Percentiles rank a stretch among this genome's conserved stretches.
Conservation (phyloP, 2,797 vertebrate genomes). For the Diglossa cyanea region DNA sequence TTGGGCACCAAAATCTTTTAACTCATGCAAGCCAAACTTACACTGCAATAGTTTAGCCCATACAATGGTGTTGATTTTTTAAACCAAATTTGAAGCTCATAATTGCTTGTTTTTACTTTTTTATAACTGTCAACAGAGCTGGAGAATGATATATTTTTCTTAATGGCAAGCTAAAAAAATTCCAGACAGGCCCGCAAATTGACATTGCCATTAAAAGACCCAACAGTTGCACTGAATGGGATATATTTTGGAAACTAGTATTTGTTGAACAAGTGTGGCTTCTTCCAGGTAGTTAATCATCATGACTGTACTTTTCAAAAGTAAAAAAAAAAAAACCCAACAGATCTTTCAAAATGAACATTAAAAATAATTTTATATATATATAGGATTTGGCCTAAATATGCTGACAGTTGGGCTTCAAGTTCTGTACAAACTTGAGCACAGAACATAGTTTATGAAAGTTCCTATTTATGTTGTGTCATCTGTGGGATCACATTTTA, state of each 20-base stretch:
- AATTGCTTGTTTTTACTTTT: background rate
- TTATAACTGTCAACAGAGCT: background rate
- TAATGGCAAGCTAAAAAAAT: background rate
- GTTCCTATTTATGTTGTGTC: background rate
- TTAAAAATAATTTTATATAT: background rate
- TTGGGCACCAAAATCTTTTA: background rate
- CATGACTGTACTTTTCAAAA: background rate
- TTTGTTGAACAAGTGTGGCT: background rate
- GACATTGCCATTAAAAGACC: background rate
- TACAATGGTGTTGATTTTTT: background rate
- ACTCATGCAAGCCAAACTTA: background rate
- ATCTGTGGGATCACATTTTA: background rate
- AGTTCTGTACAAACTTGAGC: background rate
- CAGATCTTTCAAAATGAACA: background rate
- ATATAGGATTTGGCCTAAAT: background rate
- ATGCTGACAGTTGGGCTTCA: background rate
- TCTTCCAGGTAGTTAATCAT: background rate
- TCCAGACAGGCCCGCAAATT: background rate
- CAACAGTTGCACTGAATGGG: background rate
- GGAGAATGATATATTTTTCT: background rate
- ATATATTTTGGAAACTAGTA: background rate
- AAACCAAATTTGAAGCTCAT: background rate
- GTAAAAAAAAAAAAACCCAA: background rate
- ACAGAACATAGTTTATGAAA: background rate
- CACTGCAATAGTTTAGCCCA: background rate